Base-by-base conservation (phyloP, 2,113 vertebrate species). In the Recurvirostra avosetta region DNA sequence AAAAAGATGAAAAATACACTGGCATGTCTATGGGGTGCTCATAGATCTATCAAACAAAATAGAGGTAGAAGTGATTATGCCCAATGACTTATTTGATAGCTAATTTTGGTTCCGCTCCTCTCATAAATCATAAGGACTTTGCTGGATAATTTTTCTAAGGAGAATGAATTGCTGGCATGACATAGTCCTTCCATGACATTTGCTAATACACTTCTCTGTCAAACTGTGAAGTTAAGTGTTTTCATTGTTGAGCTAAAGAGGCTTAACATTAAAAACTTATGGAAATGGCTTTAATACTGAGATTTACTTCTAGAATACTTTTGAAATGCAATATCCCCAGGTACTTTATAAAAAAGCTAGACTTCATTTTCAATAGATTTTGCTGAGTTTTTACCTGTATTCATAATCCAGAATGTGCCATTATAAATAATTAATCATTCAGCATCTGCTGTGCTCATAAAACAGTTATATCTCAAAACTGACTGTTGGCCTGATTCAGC, bases 171-270 rank as follows among this genome's bases (percentile, higher is more conserved):
- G 53, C 61, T 77, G 82, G 55, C 61, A 88, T 88, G 90, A 84
- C 90, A 95, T 10, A 96, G 77, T 58, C 76, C 83, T 96, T 92
- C 92, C 53, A 77, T 92, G 95, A 95, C 92, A 95, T 94, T 96
- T 92, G 73, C 79, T 97, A 97, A 97, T 92, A 75, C 77, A 91
- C 63, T 84, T 92, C 91, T 93, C 91, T 97, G 95, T 97, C 96
- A 97, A 93, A 95, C 93, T 96, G 95, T 97, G 95, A 96, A 96
- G 86, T 94, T 95, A 96, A 97, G 95, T 96, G 96, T 97, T 96
- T 96, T 93, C 80, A 90, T 96, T 97, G 95, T 97, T 89, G 66
- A 96, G 79, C 62, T 95, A 94, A 97, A 97, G 97, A 94, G 82
- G 96, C 93, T 97, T 97, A 97, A 92, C 90, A 94, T 91, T 90